A percentile compares a stretch with the other conserved stretches of the same genome.
Conservation (phyloP, 2,797 vertebrate species). For the Syngnathus acus region DNA sequence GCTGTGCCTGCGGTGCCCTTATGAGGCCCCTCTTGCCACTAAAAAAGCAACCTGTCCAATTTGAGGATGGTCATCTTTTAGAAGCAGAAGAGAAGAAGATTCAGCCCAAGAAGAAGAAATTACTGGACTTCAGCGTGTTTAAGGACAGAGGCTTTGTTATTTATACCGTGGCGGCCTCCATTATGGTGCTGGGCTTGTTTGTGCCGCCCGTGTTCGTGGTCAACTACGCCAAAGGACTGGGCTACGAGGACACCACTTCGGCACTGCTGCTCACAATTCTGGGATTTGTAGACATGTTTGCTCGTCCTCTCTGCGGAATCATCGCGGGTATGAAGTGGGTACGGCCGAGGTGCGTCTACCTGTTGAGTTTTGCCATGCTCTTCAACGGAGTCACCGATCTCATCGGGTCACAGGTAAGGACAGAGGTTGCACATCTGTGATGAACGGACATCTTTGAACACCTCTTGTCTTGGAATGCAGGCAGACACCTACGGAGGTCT, state of each 20-base stretch:
- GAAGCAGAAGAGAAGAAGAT: constrained; percentile 14
- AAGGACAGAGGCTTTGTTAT: constrained; percentile 81
- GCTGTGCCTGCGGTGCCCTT: constrained; percentile 85
- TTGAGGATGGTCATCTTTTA: constrained; percentile 4
- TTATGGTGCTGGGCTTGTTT: constrained; percentile 92
- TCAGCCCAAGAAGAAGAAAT: constrained; percentile 47
- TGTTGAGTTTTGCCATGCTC: constrained; percentile 87
- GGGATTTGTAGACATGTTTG: constrained; percentile 90
- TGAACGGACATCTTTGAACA: not conserved
- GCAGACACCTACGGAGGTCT: constrained; percentile 67
- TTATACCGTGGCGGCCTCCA: constrained; percentile 79
- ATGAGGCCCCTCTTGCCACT: constrained; percentile 81
- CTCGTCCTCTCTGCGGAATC: constrained; percentile 79
- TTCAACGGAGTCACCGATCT: constrained; percentile 87
- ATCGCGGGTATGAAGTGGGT: constrained; percentile 78
- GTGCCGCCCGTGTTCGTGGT: constrained; percentile 92
- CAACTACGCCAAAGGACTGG: constrained; percentile 83
- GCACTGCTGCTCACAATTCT: constrained; percentile 84
- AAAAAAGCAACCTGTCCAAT: constrained; percentile 27
- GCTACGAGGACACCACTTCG: constrained; percentile 76
- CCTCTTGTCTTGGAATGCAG: constrained; percentile 16
- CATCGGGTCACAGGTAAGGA: constrained; percentile 68
- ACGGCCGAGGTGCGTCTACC: constrained; percentile 80
- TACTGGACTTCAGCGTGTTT: constrained; percentile 86
- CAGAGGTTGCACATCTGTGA: not conserved